phyloP scores from a whole-genome alignment of 1,140 invertebrate species.

The Aphaenogaster rudis region DNA sequence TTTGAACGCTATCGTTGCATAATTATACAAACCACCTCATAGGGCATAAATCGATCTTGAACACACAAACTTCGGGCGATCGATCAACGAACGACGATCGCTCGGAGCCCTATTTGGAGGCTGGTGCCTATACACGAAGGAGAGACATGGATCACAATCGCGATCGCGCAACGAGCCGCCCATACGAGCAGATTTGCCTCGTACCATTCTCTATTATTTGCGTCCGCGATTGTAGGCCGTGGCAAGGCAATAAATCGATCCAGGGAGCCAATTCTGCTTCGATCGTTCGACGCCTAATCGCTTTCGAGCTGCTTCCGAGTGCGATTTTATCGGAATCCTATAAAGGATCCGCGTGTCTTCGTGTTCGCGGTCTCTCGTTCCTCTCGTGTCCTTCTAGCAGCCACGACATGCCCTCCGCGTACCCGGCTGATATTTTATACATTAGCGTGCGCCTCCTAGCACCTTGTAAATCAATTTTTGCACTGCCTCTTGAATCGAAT shows the following conservation, averaged over 20 bases:
- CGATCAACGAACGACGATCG: slow-evolving; percentile 18
- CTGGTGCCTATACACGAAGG: slow-evolving; percentile 20
- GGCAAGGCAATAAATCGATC: slow-evolving; percentile 63
- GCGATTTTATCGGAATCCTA: slow-evolving; percentile 68
- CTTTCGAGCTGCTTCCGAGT: slow-evolving; percentile 19
- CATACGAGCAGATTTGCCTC: slow-evolving; percentile 63
- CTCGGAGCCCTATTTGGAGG: neutral
- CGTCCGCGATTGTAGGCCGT: slow-evolving; percentile 42
- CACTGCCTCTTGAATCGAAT: slow-evolving; percentile 67
- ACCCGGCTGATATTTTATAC: slow-evolving; percentile 71
- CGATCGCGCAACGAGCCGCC: slow-evolving; percentile 47
- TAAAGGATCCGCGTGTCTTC: slow-evolving; percentile 36
- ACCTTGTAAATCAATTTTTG: slow-evolving; percentile 73
- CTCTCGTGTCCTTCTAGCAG: neutral
- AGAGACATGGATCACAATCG: slow-evolving; percentile 33
- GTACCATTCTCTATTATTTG: slow-evolving; percentile 66
- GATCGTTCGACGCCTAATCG: slow-evolving; percentile 26
- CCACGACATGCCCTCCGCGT: neutral
- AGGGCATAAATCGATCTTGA: slow-evolving; percentile 48
- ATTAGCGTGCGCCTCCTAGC: slow-evolving; percentile 65
- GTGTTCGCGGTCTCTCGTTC: slow-evolving; percentile 10
- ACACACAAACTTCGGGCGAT: slow-evolving; percentile 17
- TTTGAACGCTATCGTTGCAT: neutral
- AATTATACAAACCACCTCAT: slow-evolving; percentile 19
- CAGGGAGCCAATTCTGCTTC: slow-evolving; percentile 8